Evolutionary conservation across 2,113 vertebrate genomes (phyloP).

Genomic region (Danionella cerebrum): DNA sequence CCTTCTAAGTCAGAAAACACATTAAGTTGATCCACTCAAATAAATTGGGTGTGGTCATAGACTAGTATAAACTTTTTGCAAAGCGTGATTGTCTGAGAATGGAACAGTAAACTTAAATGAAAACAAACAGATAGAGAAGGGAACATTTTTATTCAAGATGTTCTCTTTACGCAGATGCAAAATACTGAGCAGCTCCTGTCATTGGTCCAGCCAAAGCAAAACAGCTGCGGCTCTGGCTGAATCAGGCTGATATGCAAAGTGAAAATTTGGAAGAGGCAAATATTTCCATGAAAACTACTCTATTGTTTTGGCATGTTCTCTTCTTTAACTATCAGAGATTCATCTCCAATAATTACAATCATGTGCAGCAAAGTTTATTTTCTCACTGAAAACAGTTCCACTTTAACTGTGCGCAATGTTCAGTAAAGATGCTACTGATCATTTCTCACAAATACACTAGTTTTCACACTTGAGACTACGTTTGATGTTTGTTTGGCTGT

Average conservation of each 20-base stretch:
- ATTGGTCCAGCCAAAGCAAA: constrained; percentile 14
- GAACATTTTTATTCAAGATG: background rate
- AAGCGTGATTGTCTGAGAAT: too few species aligned
- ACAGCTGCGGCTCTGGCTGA: constrained; percentile 22
- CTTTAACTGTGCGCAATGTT: constrained; percentile 9
- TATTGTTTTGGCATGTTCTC: too few species aligned
- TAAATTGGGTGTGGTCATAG: too few species aligned
- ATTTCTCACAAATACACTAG: constrained; percentile 24
- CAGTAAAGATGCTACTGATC: constrained; percentile 17
- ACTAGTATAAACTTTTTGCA: too few species aligned
- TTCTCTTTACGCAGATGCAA: background rate
- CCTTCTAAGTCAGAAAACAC: too few species aligned
- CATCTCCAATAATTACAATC: too few species aligned
- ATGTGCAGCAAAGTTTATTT: background rate
- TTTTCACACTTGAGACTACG: constrained; percentile 17
- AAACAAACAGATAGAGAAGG: constrained; percentile 12
- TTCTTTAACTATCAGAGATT: background rate
- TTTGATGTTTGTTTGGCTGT: background rate
- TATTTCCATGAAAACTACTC: background rate
- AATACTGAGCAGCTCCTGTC: constrained; percentile 13
- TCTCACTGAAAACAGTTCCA: background rate
- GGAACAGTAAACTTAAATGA: background rate
- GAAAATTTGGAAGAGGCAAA: background rate
- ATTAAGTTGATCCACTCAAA: too few species aligned
- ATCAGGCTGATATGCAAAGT: background rate